Base-by-base conservation (phyloP, 2,888 invertebrate species). In the Lasius platythorax region DNA sequence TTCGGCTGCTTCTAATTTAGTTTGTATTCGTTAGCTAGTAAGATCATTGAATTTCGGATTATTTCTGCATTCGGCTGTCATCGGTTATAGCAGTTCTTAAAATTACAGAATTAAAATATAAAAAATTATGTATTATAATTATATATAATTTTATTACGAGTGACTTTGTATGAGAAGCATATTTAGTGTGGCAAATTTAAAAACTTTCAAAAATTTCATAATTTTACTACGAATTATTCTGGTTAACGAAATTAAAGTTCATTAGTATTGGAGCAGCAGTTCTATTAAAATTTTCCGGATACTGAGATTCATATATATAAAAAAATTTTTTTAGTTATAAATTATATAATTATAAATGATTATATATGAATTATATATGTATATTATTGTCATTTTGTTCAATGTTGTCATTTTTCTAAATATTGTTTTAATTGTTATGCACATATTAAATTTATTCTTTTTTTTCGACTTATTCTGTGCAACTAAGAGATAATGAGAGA, bases 1-100 rank as follows among this genome's bases (percentile, higher is more conserved):
- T 83, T 79, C 74, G 86, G 79, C 89, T 87, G 88, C 85, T 90
- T 91, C 89, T 89, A 87, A 92, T 91, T 91, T 91, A 88, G 75
- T 89, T 87, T 88, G 89, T 91, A 89, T 90, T 90, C 84, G 43
- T 81, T 81, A 79, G 23, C 23, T 46, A 33, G 33, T 15, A 28
- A 37, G 23, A 63, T 61, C 9, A 81, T 79, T 79, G 61, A 79
- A 72, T 61, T 61, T 46, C n/a, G 5, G 12, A 43, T 79, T 50
- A 37, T 63, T 68, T 88, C 68, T 84, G 63, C 84, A 89, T 84
- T 87, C 68, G 61, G 61, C 68, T 73, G 72, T 70, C 70, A 12
- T 15, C 12, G 58, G 0, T 43, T 9, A 37, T 43, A 4, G 9
- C 37, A 12, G 8, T 33, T 23, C 23, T 75, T 50, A 33, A 33